Percentiles rank a stretch among this genome's conserved stretches.
Conservation (phyloP, 2,888 invertebrate species). For the Leistus spinibarbis region DNA sequence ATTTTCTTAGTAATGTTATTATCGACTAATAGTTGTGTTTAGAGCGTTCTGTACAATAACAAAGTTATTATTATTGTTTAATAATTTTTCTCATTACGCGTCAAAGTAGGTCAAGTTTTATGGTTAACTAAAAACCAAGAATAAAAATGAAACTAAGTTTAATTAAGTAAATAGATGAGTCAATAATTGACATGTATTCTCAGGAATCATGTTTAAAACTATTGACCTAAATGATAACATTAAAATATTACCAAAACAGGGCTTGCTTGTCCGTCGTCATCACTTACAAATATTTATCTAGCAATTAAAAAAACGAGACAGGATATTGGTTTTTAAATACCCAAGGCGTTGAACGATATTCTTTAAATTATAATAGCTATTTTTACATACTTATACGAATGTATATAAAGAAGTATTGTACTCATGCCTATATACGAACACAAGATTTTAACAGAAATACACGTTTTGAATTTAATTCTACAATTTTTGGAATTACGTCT, state of each 20-base stretch:
- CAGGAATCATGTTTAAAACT: background rate
- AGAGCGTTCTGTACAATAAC: too few relatives aligned
- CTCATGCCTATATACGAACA: too few relatives aligned
- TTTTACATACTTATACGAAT: background rate
- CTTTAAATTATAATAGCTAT: background rate
- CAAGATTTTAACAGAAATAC: too few relatives aligned
- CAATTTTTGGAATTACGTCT: too few relatives aligned
- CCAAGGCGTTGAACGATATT: background rate
- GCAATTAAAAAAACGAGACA: background rate
- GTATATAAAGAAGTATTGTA: too few relatives aligned
- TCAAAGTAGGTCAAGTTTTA: slow-evolving; percentile 6
- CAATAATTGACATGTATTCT: background rate
- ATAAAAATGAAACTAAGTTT: background rate
- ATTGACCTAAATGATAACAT: background rate
- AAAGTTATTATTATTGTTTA: background rate
- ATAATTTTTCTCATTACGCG: background rate
- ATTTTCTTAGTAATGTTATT: too few relatives aligned
- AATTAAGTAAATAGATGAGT: slow-evolving; percentile 1
- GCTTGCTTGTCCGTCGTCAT: background rate
- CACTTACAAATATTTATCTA: background rate
- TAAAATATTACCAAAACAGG: background rate
- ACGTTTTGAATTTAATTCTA: too few relatives aligned
- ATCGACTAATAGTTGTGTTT: too few relatives aligned
- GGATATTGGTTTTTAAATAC: background rate
- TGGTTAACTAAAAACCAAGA: background rate